Evolutionary conservation across 2,888 invertebrate species (phyloP).

Genomic region (Omphaloscelis lunosa): DNA sequence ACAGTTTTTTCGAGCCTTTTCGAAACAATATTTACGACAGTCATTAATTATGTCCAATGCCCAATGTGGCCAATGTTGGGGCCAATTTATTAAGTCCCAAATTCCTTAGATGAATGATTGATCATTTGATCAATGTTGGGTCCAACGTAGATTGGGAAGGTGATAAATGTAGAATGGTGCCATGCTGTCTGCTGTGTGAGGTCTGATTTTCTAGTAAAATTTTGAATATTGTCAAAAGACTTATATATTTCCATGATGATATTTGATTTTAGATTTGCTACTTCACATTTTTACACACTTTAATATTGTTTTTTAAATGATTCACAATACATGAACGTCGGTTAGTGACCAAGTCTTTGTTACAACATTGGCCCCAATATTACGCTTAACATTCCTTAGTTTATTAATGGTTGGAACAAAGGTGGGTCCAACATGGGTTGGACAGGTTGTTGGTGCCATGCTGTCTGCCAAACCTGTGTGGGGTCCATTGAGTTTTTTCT

Average conservation of each 20-base stretch:
- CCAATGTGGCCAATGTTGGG: conserved; percentile 64
- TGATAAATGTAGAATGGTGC: conserved; percentile 56
- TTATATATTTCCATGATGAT: neutral
- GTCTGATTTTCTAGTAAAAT: conserved; percentile 31
- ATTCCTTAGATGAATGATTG: conserved; percentile 55
- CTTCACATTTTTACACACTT: neutral
- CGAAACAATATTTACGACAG: conserved; percentile 76
- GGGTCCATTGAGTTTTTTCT: conserved; percentile 60
- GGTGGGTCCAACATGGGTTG: conserved; percentile 52
- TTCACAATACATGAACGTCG: too few relatives aligned
- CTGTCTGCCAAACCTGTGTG: conserved; percentile 74
- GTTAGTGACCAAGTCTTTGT: conserved; percentile 10
- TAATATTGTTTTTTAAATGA: neutral
- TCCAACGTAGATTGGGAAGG: conserved; percentile 45
- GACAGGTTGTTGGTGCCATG: conserved; percentile 70
- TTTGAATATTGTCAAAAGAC: neutral
- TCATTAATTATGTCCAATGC: conserved; percentile 73
- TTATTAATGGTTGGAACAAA: conserved; percentile 62
- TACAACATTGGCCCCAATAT: conserved; percentile 53
- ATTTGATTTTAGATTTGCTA: neutral
- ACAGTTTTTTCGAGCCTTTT: conserved; percentile 71
- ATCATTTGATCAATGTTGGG: conserved; percentile 55
- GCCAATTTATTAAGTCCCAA: conserved; percentile 57
- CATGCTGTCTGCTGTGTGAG: conserved; percentile 75
- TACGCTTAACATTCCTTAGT: conserved; percentile 47